A percentile compares a stretch with the other conserved stretches of the same genome.
Conservation (phyloP, 1,140 invertebrate species). For the Drosophila navojoa region DNA sequence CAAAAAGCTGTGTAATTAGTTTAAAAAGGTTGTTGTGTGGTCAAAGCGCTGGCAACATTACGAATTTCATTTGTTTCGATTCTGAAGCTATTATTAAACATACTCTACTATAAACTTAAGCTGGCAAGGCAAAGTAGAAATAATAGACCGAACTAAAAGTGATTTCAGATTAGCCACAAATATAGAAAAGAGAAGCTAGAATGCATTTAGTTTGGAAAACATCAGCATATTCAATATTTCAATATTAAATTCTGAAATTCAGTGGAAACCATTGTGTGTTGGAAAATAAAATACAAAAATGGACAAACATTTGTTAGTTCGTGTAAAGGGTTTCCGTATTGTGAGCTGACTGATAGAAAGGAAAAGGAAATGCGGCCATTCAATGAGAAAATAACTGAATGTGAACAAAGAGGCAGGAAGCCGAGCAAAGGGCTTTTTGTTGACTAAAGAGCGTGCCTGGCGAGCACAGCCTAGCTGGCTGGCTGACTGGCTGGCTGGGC, state of each 20-base stretch:
- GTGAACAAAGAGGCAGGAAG: conserved; percentile 35
- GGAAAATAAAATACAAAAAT: conserved; percentile 2
- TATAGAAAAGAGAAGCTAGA: no score
- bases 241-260: background rate
- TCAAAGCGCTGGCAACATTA: no score
- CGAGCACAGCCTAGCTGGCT: background rate
- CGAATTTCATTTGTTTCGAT: no score
- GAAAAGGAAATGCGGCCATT: conserved; percentile 36
- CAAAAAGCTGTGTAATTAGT: background rate
- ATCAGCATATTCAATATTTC: background rate
- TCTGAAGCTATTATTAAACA: background rate
- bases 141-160: no score
- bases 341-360: conserved; percentile 8
- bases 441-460: conserved; percentile 2
- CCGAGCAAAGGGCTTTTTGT: conserved; percentile 6
- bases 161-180: no score
- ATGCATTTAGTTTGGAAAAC: background rate
- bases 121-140: no score
- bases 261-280: background rate
- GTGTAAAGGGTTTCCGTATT: conserved; percentile 10
- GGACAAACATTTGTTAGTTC: conserved; percentile 3
- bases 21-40: no score
- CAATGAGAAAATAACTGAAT: conserved; percentile 32
- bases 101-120: no score
- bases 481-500: background rate